Evolutionary conservation across 2,888 invertebrate genomes (phyloP).

Genomic region (Tipula confusa): DNA sequence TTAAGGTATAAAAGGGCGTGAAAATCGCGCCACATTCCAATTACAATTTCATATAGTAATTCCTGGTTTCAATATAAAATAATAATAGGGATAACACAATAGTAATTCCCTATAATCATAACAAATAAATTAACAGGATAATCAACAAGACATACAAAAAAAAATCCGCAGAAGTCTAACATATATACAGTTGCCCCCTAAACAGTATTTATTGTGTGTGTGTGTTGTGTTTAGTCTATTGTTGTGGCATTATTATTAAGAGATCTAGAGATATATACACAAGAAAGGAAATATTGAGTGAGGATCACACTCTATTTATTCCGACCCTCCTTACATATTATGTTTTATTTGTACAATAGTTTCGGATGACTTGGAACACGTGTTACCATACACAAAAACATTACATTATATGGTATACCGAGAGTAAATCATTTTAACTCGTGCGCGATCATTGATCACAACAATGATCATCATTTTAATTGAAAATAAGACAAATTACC

Average conservation of each 20-base stretch:
- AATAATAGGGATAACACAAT: constrained; percentile 3
- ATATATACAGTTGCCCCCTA: not conserved
- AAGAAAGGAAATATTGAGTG: constrained; percentile 3
- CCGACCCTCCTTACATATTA: not conserved
- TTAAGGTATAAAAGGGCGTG: not conserved
- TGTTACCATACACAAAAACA: not conserved
- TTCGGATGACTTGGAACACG: not conserved
- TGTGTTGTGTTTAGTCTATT: not conserved
- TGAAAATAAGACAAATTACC: constrained; percentile 5
- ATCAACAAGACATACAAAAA: not conserved
- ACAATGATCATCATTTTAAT: constrained; percentile 8
- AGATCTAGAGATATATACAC: not conserved
- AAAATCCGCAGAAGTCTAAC: not conserved
- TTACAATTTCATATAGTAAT: not conserved
- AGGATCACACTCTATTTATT: not conserved
- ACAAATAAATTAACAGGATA: constrained; percentile 12
- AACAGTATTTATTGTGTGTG: not conserved
- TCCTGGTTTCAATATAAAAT: not conserved
- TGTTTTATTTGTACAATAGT: too few relatives aligned
- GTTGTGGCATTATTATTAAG: not conserved
- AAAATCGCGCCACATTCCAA: constrained; percentile 8
- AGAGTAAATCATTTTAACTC: not conserved
- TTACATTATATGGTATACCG: not conserved
- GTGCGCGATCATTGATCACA: not conserved
- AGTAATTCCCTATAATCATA: not conserved